Evolutionary conservation across 2,797 vertebrate genomes (phyloP).

Genomic region (Clarias platycephalus): DNA sequence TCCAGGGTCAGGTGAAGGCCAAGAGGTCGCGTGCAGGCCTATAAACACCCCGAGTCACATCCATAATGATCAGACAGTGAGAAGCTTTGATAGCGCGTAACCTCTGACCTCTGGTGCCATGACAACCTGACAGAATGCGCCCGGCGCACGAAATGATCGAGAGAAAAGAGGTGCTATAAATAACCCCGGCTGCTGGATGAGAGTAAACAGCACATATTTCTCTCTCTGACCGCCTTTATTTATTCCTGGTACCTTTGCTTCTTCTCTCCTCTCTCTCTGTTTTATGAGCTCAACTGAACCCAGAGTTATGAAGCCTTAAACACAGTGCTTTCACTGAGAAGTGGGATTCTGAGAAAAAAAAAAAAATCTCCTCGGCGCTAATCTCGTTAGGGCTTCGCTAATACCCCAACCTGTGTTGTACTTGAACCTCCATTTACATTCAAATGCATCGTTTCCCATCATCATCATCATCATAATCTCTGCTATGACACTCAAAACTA

Average conservation of each 20-base stretch:
- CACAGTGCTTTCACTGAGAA: neutral
- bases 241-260: neutral
- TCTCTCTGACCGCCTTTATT: slow-evolving; percentile 41
- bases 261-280: neutral
- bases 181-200: slow-evolving; percentile 12
- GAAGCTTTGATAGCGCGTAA: slow-evolving; percentile 63
- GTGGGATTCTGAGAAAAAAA: neutral
- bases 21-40: slow-evolving; percentile 62
- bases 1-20: slow-evolving; percentile 57
- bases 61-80: slow-evolving; percentile 63
- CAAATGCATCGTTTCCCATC: slow-evolving; percentile 22
- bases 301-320: neutral
- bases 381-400: slow-evolving; percentile 9
- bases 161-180: slow-evolving; percentile 50
- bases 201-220: slow-evolving; percentile 38
- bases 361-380: neutral
- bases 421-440: slow-evolving; percentile 40
- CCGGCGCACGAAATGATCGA: neutral
- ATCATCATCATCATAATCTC: neutral
- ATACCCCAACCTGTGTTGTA: slow-evolving; percentile 6
- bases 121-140: slow-evolving; percentile 53
- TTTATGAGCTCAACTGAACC: neutral
- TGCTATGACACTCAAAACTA: slow-evolving; percentile 40
- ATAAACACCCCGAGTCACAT: slow-evolving; percentile 63
- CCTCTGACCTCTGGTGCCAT: slow-evolving; percentile 61